A percentile compares a stretch with the other conserved stretches of the same genome.
phyloP scores from a whole-genome alignment of 1,140 invertebrate species.

The Microplitis mediator region DNA sequence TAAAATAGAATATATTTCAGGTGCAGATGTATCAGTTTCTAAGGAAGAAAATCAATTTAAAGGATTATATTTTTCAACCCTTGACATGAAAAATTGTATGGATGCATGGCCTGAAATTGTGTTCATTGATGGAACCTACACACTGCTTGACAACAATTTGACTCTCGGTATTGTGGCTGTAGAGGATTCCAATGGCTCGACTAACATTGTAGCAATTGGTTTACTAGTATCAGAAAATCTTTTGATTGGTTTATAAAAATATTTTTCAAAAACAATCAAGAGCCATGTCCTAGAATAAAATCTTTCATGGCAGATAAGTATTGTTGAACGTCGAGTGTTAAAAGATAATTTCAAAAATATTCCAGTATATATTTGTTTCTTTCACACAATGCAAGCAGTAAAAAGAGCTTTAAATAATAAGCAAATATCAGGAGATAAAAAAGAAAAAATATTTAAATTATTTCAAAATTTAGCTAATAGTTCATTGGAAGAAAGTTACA shows the following conservation, averaged over 20 bases:
- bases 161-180: conserved; percentile 15
- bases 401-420: neutral
- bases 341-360: conserved; percentile 23
- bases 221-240: conserved; percentile 15
- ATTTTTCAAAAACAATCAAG: conserved; percentile 11
- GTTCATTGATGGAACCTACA: conserved; percentile 26
- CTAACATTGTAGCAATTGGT: conserved; percentile 23
- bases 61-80: neutral
- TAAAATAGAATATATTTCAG: too few relatives aligned
- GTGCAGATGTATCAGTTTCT: too few relatives aligned
- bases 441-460: neutral
- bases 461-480: conserved; percentile 11
- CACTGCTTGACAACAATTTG: conserved; percentile 6
- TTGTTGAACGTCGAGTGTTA: conserved; percentile 13
- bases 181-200: conserved; percentile 8
- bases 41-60: neutral
- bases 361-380: conserved; percentile 24
- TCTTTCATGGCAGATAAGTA: conserved; percentile 30
- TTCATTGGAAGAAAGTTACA: neutral
- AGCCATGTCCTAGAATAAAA: neutral
- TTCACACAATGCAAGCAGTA: conserved; percentile 17
- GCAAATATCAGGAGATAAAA: neutral
- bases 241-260: conserved; percentile 18
- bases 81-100: neutral
- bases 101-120: neutral